These are phyloP conservation scores for Drosophila persimilis DNA, from an alignment of 1,140 invertebrate genomes.

Conservation along the genomic window DNA sequence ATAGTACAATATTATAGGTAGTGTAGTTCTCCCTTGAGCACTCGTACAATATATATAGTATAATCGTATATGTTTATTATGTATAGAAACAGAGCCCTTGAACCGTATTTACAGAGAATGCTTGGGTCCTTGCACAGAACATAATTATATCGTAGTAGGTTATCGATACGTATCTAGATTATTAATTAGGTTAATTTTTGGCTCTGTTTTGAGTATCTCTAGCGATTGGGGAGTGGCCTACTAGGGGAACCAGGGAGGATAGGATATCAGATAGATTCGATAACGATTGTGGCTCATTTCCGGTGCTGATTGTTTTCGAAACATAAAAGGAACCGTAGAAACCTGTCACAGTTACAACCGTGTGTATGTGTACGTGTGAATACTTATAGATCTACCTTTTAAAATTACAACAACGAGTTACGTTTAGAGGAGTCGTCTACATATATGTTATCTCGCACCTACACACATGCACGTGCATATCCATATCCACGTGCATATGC, in stretches of 20 bases:
- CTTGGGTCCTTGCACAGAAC: slow-evolving; percentile 40
- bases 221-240: slow-evolving; percentile 18
- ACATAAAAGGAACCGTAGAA: slow-evolving; percentile 73
- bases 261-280: slow-evolving; percentile 43
- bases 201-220: slow-evolving; percentile 73
- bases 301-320: slow-evolving; percentile 60
- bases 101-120: slow-evolving; percentile 49
- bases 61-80: slow-evolving; percentile 4
- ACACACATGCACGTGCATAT: not conserved
- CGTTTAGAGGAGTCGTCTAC: slow-evolving; percentile 71
- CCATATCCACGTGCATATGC: not conserved
- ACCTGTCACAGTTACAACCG: slow-evolving; percentile 75
- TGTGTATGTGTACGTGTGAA: slow-evolving; percentile 38
- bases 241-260: not conserved
- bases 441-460: slow-evolving; percentile 20
- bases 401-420: slow-evolving; percentile 79
- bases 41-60: slow-evolving; percentile 26
- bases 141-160: slow-evolving; percentile 42
- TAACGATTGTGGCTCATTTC: slow-evolving; percentile 58
- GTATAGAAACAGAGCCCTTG: slow-evolving; percentile 42
- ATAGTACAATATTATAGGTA: slow-evolving; percentile 42
- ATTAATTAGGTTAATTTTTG: slow-evolving; percentile 66
- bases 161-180: slow-evolving; percentile 39
- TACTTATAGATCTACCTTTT: slow-evolving; percentile 68
- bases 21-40: slow-evolving; percentile 56